Percentiles rank a stretch among this genome's conserved stretches.
phyloP scores from a whole-genome alignment of 2,797 vertebrate genomes.

The Champsocephalus gunnari region DNA sequence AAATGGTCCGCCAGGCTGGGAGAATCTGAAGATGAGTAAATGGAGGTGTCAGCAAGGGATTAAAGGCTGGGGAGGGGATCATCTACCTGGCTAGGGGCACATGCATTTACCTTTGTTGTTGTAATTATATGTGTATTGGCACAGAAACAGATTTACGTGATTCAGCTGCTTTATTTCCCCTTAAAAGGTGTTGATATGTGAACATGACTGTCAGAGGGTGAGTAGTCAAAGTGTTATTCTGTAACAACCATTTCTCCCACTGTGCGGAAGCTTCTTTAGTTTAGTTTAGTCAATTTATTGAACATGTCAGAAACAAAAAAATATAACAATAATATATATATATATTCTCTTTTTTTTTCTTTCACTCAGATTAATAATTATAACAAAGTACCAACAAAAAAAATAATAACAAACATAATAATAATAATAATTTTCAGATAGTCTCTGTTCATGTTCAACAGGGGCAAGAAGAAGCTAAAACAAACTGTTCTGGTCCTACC shows the following conservation, averaged over 20 bases:
- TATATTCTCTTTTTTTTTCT: no score
- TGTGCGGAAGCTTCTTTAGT: accelerated
- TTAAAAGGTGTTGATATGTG: neutral
- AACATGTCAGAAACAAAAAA: no score
- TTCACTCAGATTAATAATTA: no score
- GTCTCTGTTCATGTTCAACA: no score
- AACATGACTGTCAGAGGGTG: neutral
- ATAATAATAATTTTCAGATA: no score
- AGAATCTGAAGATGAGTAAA: slow-evolving; percentile 35
- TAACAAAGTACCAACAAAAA: no score
- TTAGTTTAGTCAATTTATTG: no score
- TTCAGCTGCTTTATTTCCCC: neutral
- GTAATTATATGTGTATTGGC: neutral
- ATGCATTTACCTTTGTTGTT: neutral
- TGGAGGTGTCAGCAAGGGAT: slow-evolving; percentile 40
- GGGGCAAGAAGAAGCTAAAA: no score
- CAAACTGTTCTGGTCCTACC: no score
- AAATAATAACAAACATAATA: no score
- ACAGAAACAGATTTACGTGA: neutral
- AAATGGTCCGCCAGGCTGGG: slow-evolving; percentile 39
- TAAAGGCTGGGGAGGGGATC: slow-evolving; percentile 13
- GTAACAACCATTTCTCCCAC: neutral
- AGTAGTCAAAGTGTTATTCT: neutral
- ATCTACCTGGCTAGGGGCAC: slow-evolving; percentile 16
- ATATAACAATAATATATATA: no score